phyloP scores from a whole-genome alignment of 2,113 vertebrate genomes.

The Verasper variegatus region DNA sequence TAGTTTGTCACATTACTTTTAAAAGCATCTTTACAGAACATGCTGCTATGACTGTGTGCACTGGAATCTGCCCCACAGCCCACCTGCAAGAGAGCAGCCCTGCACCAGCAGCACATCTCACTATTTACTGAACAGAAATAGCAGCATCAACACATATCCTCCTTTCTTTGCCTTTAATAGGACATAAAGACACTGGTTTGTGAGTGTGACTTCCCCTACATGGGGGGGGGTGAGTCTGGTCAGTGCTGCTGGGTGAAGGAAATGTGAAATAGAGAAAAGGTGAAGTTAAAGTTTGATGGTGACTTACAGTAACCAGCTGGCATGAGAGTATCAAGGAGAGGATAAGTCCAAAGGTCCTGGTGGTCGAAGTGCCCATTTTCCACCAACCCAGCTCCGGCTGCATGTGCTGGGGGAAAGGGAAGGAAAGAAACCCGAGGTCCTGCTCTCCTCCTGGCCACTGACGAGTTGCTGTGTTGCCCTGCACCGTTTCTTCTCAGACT shows the following conservation, averaged over 20 bases:
- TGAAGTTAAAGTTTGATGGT: constrained; percentile 30
- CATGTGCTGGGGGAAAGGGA: constrained; percentile 55
- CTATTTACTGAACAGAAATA: constrained; percentile 8
- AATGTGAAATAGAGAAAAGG: neutral
- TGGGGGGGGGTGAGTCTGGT: neutral
- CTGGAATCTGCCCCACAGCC: constrained; percentile 34
- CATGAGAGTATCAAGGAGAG: constrained; percentile 72
- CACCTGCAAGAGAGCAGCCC: constrained; percentile 41
- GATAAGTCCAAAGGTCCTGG: constrained; percentile 72
- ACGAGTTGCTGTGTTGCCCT: constrained; percentile 24
- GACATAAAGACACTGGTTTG: constrained; percentile 24
- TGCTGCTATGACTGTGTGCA: constrained; percentile 9
- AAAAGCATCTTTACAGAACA: constrained; percentile 47
- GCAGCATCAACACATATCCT: constrained; percentile 24
- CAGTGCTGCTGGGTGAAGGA: neutral
- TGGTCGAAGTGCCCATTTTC: constrained; percentile 79
- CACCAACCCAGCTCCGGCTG: constrained; percentile 73
- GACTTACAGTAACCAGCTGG: constrained; percentile 81
- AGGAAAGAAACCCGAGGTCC: constrained; percentile 49
- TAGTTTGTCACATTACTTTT: constrained; percentile 64
- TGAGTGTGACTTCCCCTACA: neutral
- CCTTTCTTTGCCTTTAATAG: constrained; percentile 34
- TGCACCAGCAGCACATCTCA: neutral
- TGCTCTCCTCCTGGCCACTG: constrained; percentile 66
- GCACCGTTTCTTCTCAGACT: constrained; percentile 53